phyloP scores from a whole-genome alignment of 2,888 invertebrate species.

The Litoditis marina region DNA sequence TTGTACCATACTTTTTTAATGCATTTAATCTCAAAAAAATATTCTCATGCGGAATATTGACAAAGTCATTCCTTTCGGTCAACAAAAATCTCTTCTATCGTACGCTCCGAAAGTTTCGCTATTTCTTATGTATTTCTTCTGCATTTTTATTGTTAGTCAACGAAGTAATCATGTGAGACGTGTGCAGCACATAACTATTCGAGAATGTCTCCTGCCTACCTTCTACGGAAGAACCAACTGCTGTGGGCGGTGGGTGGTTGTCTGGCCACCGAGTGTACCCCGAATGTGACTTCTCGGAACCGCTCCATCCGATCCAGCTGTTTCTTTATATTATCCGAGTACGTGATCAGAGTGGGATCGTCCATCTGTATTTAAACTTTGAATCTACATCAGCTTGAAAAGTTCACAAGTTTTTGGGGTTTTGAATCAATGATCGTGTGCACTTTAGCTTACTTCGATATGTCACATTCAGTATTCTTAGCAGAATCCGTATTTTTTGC shows the following conservation, averaged over 20 bases:
- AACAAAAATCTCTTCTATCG: no score
- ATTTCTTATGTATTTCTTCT: no score
- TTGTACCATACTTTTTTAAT: no score
- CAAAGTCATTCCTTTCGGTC: no score
- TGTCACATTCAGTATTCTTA: neutral
- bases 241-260: constrained; percentile 49
- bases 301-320: constrained; percentile 56
- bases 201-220: constrained; percentile 27
- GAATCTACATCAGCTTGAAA: no score
- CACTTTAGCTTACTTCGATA: neutral
- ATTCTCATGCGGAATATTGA: no score
- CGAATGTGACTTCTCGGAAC: constrained; percentile 55
- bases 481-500: neutral
- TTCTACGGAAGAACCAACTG: constrained; percentile 59
- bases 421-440: neutral
- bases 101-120: no score
- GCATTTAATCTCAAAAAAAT: no score
- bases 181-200: neutral
- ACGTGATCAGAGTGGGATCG: constrained; percentile 53
- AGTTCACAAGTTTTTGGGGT: neutral
- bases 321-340: constrained; percentile 52
- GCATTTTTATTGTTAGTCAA: no score
- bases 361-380: constrained; percentile 49
- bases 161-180: no score
- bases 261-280: constrained; percentile 57